phyloP scores from a whole-genome alignment of 2,797 vertebrate species.

The Microctenopoma lineatum region DNA sequence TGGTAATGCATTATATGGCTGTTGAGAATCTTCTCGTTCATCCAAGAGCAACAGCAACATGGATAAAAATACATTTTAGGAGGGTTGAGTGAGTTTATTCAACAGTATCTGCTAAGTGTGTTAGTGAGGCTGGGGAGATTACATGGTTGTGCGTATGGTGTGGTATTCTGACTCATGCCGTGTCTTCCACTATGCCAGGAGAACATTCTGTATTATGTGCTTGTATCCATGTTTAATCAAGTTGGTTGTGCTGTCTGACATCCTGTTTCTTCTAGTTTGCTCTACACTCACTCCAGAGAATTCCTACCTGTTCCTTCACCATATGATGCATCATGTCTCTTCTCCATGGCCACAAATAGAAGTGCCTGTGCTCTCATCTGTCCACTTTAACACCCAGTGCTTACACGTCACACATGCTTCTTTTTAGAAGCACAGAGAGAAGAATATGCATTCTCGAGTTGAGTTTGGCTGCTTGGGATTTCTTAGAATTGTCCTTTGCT shows the following conservation, averaged over 20 bases:
- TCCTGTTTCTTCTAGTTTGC: constrained; percentile 26
- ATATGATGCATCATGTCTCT: background rate
- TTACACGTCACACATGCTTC: constrained; percentile 11
- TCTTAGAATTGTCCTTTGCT: constrained; percentile 25
- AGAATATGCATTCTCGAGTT: constrained; percentile 16
- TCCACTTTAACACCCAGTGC: constrained; percentile 24
- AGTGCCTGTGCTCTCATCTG: constrained; percentile 27
- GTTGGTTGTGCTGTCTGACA: constrained; percentile 23
- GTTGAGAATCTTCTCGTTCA: background rate
- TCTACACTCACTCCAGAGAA: constrained; percentile 15
- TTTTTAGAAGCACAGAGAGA: constrained; percentile 27
- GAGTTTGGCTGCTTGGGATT: constrained; percentile 26
- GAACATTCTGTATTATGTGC: constrained; percentile 15
- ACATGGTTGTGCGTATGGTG: constrained; percentile 9
- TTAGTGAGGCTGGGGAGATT: constrained; percentile 5
- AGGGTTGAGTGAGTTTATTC: background rate
- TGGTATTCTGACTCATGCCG: constrained; percentile 21
- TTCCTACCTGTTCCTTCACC: constrained; percentile 4
- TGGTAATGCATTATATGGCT: too few relatives aligned
- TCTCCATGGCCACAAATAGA: constrained; percentile 14
- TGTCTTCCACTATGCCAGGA: constrained; percentile 3
- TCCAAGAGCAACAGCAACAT: background rate
- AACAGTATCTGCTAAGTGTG: background rate
- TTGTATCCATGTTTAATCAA: constrained; percentile 34
- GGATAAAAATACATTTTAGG: background rate